Conservation (phyloP, 1,140 invertebrate species). For the Paraescarpia echinospica region DNA sequence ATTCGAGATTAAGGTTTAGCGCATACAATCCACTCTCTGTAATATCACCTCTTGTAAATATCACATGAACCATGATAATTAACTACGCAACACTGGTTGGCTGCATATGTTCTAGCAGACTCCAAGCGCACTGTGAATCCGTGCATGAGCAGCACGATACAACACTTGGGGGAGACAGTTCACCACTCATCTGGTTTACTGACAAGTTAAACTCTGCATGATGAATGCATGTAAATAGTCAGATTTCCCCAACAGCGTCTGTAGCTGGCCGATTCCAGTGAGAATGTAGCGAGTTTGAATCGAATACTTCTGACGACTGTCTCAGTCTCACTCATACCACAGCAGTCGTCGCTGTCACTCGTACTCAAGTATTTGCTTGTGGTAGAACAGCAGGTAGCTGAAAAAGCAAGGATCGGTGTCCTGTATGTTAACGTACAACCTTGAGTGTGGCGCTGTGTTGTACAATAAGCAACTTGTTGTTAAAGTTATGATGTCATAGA, state of each 20-base stretch:
- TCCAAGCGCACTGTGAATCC: not conserved
- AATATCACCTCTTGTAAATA: not conserved
- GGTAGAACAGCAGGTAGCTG: slow-evolving; percentile 90
- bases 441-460: not conserved
- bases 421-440: not conserved
- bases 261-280: not conserved
- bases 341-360: slow-evolving; percentile 52
- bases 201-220: not conserved
- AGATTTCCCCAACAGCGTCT: not conserved
- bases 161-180: not conserved
- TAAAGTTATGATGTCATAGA: not conserved
- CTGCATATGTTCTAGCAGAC: not conserved
- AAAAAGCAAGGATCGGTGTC: slow-evolving; percentile 49
- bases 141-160: not conserved
- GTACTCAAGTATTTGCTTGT: slow-evolving; percentile 87
- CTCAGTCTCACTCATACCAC: not conserved
- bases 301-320: not conserved
- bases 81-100: not conserved
- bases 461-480: not conserved
- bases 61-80: not conserved
- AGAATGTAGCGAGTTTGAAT: not conserved
- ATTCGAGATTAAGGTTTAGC: not conserved
- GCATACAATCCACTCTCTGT: not conserved
- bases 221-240: not conserved
- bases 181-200: not conserved